Evolutionary conservation across 2,888 invertebrate species (phyloP).

Genomic region (Ornithoptera priamus): DNA sequence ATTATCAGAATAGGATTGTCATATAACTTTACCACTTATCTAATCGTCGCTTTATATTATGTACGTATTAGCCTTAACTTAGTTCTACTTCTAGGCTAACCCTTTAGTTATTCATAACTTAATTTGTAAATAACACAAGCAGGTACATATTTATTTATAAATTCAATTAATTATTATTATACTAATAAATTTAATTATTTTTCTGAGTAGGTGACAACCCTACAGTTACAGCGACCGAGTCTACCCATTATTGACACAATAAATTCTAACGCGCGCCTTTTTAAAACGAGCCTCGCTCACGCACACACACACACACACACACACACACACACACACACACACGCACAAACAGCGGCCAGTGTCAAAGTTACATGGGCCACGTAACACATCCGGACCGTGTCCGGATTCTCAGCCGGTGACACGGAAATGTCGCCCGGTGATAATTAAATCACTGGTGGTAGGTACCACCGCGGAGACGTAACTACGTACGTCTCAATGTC

Average conservation of each 20-base stretch:
- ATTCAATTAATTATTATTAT: too few relatives aligned
- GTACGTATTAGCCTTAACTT: too few relatives aligned
- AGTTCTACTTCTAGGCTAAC: too few relatives aligned
- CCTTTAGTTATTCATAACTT: too few relatives aligned
- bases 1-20: too few relatives aligned
- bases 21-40: too few relatives aligned
- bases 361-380: conserved; percentile 31
- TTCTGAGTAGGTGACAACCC: conserved; percentile 41
- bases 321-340: conserved; percentile 33
- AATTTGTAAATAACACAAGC: too few relatives aligned
- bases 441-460: not conserved
- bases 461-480: too few relatives aligned
- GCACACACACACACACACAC: conserved; percentile 34
- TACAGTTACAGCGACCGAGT: conserved; percentile 40
- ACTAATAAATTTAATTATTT: too few relatives aligned
- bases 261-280: conserved; percentile 75
- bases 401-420: conserved; percentile 22
- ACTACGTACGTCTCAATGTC: too few relatives aligned
- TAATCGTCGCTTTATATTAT: too few relatives aligned
- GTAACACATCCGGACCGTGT: conserved; percentile 10
- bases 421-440: conserved; percentile 1
- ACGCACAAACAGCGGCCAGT: conserved; percentile 27
- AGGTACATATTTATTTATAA: too few relatives aligned
- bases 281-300: conserved; percentile 60
- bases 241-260: conserved; percentile 72